Percentiles rank a stretch among this genome's conserved stretches.
phyloP scores from a whole-genome alignment of 2,797 vertebrate genomes.

The Miichthys miiuy region DNA sequence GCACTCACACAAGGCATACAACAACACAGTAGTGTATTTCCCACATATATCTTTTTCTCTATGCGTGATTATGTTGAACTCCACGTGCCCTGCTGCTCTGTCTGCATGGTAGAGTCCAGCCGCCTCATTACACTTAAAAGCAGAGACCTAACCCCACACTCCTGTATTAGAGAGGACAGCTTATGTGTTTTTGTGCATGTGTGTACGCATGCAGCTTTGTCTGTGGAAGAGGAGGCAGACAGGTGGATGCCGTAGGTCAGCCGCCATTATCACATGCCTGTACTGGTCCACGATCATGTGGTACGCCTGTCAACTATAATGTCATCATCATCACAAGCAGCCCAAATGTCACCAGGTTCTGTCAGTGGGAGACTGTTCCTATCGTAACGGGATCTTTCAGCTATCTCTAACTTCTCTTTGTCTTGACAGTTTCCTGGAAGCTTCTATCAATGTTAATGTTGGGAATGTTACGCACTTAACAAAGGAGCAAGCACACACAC shows the following conservation, averaged over 20 bases:
- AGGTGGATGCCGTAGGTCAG: conserved; percentile 75
- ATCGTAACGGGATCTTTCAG: conserved; percentile 25
- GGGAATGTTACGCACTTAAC: conserved; percentile 24
- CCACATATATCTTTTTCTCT: background rate
- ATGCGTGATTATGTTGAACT: conserved; percentile 37
- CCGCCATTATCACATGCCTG: conserved; percentile 58
- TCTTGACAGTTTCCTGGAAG: conserved; percentile 61
- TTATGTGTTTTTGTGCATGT: conserved; percentile 16
- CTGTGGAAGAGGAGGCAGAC: conserved; percentile 61
- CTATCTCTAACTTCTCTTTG: conserved; percentile 39
- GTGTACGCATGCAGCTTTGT: background rate
- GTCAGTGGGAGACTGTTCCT: conserved; percentile 35
- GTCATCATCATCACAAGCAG: conserved; percentile 39
- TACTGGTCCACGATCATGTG: conserved; percentile 76
- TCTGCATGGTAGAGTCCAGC: conserved; percentile 73
- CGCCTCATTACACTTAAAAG: conserved; percentile 74
- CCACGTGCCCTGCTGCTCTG: conserved; percentile 67
- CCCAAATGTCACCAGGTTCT: conserved; percentile 51
- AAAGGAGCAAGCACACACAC: background rate
- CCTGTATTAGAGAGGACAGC: conserved; percentile 3
- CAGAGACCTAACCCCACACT: conserved; percentile 2
- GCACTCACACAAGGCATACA: background rate
- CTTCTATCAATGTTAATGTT: conserved; percentile 64
- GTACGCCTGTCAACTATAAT: conserved; percentile 80
- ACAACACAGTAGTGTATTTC: background rate